Evolutionary conservation across 2,113 vertebrate genomes (phyloP), one percentile per base, ranked within the genome.

Genomic region (Rhipidura dahli): DNA sequence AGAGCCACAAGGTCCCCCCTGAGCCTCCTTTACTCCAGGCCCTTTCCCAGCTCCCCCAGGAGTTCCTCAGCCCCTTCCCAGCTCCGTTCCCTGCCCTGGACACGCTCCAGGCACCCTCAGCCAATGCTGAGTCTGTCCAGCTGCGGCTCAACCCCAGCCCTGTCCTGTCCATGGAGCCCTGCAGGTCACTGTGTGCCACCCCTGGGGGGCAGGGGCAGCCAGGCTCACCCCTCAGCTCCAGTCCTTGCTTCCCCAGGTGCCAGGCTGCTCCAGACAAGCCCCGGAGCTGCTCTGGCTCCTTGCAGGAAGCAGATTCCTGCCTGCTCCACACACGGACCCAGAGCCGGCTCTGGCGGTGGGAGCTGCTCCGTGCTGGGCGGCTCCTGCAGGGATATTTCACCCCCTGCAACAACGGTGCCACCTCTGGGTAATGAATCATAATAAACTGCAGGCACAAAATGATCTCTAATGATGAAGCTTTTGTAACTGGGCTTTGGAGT

Each of bases 301-400:
- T n/a, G 80, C 64, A 76, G 71, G 94, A 90, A 94, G 87, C 91
- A 91, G 94, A 96, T 95, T 94, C 85, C 89, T 94, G 80, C 81
- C 79, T 56, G 77, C 94, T 91, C 84, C 71, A 10, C 81, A 22
- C 56, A 15, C 20, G 78, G 90, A 83, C 24, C 70, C 30, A 63
- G 91, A 84, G 28, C 77, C 60, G 85, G 89, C 50, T 89, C 88
- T 81, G 87, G 85, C 94, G 83, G 78, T 85, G 63, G 92, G 80
- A 77, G 69, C 75, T 94, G 91, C 87, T 91, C 33, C 45, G 73
- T 3, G 26, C 87, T 70, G 66, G 31, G 94, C 91, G 82, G 53
- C 45, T 88, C 91, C 64, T 86, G 69, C 87, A 72, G 93, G 69
- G 81, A 50, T 63, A 56, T 76, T 79, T 79, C 68, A 66, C 85